Evolutionary conservation across 2,113 vertebrate genomes (phyloP), one percentile per base, ranked within the genome.

Genomic region (Notothenia rossii): DNA sequence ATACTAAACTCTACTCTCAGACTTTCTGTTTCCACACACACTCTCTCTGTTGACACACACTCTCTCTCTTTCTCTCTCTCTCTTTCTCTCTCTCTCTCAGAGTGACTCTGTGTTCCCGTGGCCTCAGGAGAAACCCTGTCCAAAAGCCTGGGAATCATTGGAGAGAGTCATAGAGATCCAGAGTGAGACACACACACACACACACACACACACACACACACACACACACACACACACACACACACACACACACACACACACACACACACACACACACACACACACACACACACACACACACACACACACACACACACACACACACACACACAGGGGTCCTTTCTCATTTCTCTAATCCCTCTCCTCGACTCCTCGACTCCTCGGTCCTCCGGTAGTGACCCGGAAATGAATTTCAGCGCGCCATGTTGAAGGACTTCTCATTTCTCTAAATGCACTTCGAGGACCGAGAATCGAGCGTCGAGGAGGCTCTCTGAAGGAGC

Each of bases 101-200:
- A 75, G 86, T 64, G 92, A 89, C 54, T 82, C 90, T 1, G 25
- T 51, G 40, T 85, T 88, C 46, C 90, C 88, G 80, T 91, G 92
- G 92, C 90, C 92, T 79, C 90, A 81, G 72, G 92, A 93, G 62
- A 83, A 82, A 62, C 90, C 92, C 0, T 93, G 92, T 89, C 92
- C 92, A 0, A 93, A 93, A 69, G 92, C 92, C n/a, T 88, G 83
- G 8, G 71, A 88, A 58, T 93, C 92, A 1, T 71, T 93, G 50
- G 92, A 93, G 59, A 84, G 87, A 69, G 90, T 93, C 2, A 91
- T 92, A 14, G 91, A 93, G 72, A 93, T 93, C 75, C 92, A 93
- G 88, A 86, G 92, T 93, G 77, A 89, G 87, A 69, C 8, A 17
- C 36, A 20, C 8, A 2, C 18, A 58, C 56, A 40, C 12, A 76